phyloP scores from a whole-genome alignment of 2,888 invertebrate genomes.

The Petrophora chlorosata region DNA sequence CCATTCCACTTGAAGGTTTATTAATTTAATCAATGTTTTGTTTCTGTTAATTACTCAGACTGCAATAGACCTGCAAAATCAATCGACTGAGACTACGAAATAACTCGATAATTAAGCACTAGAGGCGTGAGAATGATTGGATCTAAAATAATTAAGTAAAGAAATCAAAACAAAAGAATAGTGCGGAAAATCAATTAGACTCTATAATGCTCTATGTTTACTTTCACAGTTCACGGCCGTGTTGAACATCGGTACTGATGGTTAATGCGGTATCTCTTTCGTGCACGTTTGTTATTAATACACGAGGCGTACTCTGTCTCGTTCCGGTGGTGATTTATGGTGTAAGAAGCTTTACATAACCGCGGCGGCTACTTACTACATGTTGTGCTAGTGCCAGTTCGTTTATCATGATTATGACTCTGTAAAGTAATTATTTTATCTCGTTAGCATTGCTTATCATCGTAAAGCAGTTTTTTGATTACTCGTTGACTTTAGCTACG shows the following conservation, averaged over 20 bases:
- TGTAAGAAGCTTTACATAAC: slow-evolving; percentile 63
- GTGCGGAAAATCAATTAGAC: slow-evolving; percentile 52
- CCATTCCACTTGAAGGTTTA: slow-evolving; percentile 28
- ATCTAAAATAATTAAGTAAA: slow-evolving; percentile 31
- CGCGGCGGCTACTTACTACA: slow-evolving; percentile 64
- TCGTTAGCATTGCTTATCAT: slow-evolving; percentile 51
- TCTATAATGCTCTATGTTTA: slow-evolving; percentile 60
- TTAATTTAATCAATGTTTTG: slow-evolving; percentile 30
- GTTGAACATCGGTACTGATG: slow-evolving; percentile 41
- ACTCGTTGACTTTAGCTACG: slow-evolving; percentile 9
- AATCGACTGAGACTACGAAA: slow-evolving; percentile 21
- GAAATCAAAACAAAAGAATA: slow-evolving; percentile 46
- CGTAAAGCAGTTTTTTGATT: slow-evolving; percentile 37
- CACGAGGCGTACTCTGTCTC: slow-evolving; percentile 43
- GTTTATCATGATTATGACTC: slow-evolving; percentile 70
- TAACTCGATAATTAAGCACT: slow-evolving; percentile 11
- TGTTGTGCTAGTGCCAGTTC: slow-evolving; percentile 58
- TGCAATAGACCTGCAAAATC: slow-evolving; percentile 25
- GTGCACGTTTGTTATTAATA: slow-evolving; percentile 24
- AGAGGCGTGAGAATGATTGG: slow-evolving; percentile 24
- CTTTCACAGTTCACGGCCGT: slow-evolving; percentile 72
- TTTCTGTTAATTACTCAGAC: slow-evolving; percentile 37
- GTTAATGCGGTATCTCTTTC: slow-evolving; percentile 44
- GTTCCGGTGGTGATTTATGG: slow-evolving; percentile 68
- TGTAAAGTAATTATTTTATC: slow-evolving; percentile 72